Base-by-base conservation (phyloP, 2,888 invertebrate genomes). In the Acanthosoma haemorrhoidale region DNA sequence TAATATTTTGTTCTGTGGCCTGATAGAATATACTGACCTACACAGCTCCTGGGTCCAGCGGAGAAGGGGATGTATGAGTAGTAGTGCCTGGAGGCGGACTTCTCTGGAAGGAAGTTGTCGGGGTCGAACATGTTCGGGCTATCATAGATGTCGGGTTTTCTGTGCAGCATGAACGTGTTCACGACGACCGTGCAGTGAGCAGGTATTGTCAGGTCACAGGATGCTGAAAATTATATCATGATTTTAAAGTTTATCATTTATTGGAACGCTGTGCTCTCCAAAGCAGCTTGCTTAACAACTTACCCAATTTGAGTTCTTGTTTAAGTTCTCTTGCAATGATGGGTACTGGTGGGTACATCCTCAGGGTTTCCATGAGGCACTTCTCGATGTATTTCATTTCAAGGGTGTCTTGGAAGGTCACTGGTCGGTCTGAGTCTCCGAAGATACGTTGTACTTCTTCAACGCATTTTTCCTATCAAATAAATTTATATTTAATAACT, bases 61-160 rank as follows among this genome's bases (percentile, higher is more conserved):
- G 90, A 91, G 83, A 91, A 92, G 9, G 91, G 91, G 67, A 91
- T 86, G 77, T 87, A 92, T 4, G 90, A 87, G 78, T 91, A 91
- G 78, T 90, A 91, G 77, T 92, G 51, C 51, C 51, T 51, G 25
- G 51, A 51, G 6, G 51, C 51, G 3, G 51, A 51, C n/a, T 51
- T 51, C 77, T 93, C 92, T 0, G 91, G 89, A 73, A 92, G 82
- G 83, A 93, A 94, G 78, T 92, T 89, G 79, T 93, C 92, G 1
- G 94, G 93, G 81, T 93, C 84, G 78, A 91, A 94, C 73, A 82
- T 83, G 57, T 86, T 82, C 0, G 94, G 90, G 79, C 93, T 88
- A 5, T 88, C 87, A 80, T 90, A 94, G 64, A 87, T 83, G 74
- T 88, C 86, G 1, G 84, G 81, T 74, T 88, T 84, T 68, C 90